Percentiles rank a stretch among this genome's conserved stretches.
Conservation (phyloP, 2,113 vertebrate species). For the Bubalus kerabau region DNA sequence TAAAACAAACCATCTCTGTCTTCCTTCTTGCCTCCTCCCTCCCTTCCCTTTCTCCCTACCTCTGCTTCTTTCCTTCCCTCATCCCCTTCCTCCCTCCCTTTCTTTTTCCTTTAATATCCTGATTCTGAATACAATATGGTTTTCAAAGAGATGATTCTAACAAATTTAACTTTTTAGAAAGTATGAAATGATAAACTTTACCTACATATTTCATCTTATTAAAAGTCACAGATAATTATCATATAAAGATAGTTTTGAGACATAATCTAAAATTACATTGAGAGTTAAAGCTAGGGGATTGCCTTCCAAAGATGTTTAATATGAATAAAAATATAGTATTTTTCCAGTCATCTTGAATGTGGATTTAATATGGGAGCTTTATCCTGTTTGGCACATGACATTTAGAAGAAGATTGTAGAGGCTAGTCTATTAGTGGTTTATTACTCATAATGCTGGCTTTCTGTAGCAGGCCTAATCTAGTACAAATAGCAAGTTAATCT, state of each 20-base stretch:
- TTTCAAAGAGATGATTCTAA: not conserved
- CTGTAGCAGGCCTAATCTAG: not conserved
- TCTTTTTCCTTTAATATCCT: not conserved
- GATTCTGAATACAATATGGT: not conserved
- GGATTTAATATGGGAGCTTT: not conserved
- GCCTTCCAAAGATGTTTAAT: not conserved
- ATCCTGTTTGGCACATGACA: not conserved
- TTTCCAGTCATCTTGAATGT: not conserved
- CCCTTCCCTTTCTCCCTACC: too few species aligned
- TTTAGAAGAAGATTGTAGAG: not conserved
- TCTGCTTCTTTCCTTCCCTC: not conserved
- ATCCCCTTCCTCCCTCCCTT: not conserved
- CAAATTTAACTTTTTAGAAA: conserved; percentile 22
- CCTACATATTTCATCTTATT: not conserved
- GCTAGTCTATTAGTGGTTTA: not conserved
- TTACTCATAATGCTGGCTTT: not conserved
- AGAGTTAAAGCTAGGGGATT: not conserved
- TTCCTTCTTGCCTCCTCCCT: rapidly evolving
- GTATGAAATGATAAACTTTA: not conserved
- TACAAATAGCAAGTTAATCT: conserved; percentile 19
- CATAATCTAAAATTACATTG: not conserved
- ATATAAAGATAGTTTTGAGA: not conserved
- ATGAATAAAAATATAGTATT: not conserved
- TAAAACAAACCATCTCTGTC: not conserved
- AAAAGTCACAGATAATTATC: not conserved